Evolutionary conservation across 2,797 vertebrate species (phyloP).

Genomic region (Acipenser ruthenus): DNA sequence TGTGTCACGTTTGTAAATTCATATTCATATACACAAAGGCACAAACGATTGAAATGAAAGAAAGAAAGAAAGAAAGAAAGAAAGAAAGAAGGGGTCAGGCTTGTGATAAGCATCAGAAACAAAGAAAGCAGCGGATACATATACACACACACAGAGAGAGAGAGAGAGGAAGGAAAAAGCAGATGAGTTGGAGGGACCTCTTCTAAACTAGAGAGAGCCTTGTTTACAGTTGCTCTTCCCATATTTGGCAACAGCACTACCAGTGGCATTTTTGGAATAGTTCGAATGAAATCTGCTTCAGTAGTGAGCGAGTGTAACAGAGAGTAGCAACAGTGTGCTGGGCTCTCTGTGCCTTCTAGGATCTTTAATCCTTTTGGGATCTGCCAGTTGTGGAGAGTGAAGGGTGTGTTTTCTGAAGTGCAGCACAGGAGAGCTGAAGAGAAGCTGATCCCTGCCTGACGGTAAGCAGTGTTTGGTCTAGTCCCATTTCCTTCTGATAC

Average conservation of each 20-base stretch:
- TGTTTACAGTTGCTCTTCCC: conserved; percentile 58
- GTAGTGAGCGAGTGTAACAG: conserved; percentile 33
- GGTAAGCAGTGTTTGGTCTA: conserved; percentile 3
- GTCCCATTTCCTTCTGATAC: conserved; percentile 16
- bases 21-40: too few species aligned
- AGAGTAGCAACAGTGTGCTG: conserved; percentile 23
- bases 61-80: too few species aligned
- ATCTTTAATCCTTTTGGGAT: conserved; percentile 25
- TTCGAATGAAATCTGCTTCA: conserved; percentile 35
- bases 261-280: conserved; percentile 63
- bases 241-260: conserved; percentile 72
- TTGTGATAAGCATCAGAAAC: too few species aligned
- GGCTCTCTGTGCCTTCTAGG: conserved; percentile 21
- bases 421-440: neutral
- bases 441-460: neutral
- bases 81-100: too few species aligned
- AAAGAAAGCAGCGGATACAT: too few species aligned
- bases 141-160: too few species aligned
- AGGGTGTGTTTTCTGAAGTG: neutral
- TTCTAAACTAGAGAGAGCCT: conserved; percentile 29
- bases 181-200: neutral
- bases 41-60: too few species aligned
- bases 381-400: conserved; percentile 23
- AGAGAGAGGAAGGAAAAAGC: too few species aligned
- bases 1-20: too few species aligned